A percentile compares a stretch with the other conserved stretches of the same genome.
Conservation (phyloP, 2,888 invertebrate species). For the Troglohyphantes excavatus region DNA sequence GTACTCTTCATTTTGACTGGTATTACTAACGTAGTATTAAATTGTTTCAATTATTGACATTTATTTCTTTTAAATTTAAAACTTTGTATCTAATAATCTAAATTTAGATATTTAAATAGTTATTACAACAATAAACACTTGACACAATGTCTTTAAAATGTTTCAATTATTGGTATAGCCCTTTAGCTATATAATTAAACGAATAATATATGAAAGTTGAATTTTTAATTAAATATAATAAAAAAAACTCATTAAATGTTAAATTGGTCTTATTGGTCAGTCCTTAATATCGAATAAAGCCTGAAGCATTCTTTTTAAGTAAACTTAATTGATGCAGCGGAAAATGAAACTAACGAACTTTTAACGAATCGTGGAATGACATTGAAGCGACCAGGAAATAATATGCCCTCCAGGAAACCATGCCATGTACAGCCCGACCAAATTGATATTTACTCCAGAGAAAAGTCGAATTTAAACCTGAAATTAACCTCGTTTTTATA, state of each 20-base stretch:
- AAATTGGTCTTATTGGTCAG: not conserved
- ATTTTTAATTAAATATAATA: not conserved
- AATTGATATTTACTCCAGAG: constrained; percentile 58
- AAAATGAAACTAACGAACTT: constrained; percentile 51
- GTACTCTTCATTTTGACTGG: no score
- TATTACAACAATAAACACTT: no score
- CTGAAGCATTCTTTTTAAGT: constrained; percentile 25
- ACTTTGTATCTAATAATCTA: no score
- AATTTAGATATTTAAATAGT: no score
- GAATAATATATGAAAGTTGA: no score
- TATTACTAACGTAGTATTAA: no score
- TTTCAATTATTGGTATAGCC: no score
- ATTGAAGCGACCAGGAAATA: constrained; percentile 32
- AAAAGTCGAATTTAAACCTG: constrained; percentile 61
- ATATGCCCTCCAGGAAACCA: constrained; percentile 70
- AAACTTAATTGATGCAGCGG: constrained; percentile 6
- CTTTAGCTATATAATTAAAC: no score
- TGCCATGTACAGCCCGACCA: constrained; percentile 27
- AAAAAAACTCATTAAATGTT: not conserved
- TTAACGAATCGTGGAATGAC: constrained; percentile 44
- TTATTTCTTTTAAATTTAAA: no score
- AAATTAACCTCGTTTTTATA: constrained; percentile 71
- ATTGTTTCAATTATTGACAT: no score
- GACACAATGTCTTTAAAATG: no score
- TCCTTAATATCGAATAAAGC: not conserved